phyloP scores from a whole-genome alignment of 1,140 invertebrate genomes.

The Eupristina koningsbergeri region DNA sequence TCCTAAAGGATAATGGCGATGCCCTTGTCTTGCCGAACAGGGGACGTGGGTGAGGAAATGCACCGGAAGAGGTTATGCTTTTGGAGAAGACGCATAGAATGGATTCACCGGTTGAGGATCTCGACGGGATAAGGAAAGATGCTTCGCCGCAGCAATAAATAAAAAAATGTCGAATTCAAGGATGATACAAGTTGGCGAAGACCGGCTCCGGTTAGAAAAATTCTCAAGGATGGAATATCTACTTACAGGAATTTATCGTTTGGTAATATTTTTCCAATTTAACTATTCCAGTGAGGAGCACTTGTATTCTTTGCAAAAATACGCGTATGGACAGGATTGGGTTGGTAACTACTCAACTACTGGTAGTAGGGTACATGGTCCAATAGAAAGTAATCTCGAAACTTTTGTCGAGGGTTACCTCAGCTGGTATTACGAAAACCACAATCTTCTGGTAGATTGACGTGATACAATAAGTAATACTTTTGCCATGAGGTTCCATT shows the following conservation, averaged over 20 bases:
- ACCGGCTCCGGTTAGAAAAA: too few species aligned
- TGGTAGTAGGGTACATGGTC: neutral
- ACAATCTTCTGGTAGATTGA: neutral
- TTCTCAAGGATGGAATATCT: too few species aligned
- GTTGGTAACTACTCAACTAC: neutral
- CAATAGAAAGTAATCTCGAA: neutral
- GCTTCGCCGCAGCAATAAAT: neutral
- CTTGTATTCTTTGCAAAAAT: neutral
- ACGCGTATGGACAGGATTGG: neutral
- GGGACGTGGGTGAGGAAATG: constrained; percentile 4
- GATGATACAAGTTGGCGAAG: too few species aligned
- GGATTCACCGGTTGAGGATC: neutral
- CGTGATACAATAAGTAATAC: neutral
- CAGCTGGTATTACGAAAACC: neutral
- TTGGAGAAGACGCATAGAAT: neutral
- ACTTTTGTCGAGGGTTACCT: neutral
- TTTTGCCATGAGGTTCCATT: too few species aligned
- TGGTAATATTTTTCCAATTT: neutral
- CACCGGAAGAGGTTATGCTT: neutral
- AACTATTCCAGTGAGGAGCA: neutral
- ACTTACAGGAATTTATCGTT: neutral
- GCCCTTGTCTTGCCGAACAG: neutral
- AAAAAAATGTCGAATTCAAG: too few species aligned
- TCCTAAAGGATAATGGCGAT: constrained; percentile 48
- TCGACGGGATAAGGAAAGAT: neutral